Evolutionary conservation across 2,888 invertebrate genomes (phyloP), one percentile per base, ranked within the genome.

Genomic region (Bibio marci): DNA sequence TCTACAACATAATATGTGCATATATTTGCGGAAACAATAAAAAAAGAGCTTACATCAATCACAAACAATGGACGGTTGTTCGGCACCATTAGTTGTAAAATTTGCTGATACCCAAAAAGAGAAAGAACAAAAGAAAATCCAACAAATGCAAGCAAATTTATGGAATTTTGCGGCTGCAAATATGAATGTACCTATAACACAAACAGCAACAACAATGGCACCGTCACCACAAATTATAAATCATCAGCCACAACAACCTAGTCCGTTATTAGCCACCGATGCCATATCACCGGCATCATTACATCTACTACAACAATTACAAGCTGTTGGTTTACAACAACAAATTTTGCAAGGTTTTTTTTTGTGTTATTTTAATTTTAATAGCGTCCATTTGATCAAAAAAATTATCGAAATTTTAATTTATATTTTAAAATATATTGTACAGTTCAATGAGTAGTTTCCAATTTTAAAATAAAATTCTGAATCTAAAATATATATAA

Each of bases 61-160:
- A 59, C 88, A 90, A 66, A 98, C 94, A 52, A 95, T 97, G 95
- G 97, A 98, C 69, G 97, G 97, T 37, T 98, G 97, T 65, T 90
- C 91, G 48, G 92, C 94, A 50, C 95, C 98, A 31, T 65, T 98
- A 52, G 97, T 98, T 42, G 97, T 97, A 31, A 98, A 98, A 66
- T 97, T 98, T 62, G 98, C 98, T 39, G 98, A 98, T 62, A 95
- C 97, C 44, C 95, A 95, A 60, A 94, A 95, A 60, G 97, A 98
- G 58, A 97, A 97, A 61, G 95, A 97, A 61, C 83, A 88, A 63
- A 95, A 95, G 66, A 80, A 91, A 56, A 72, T 92, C 54, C 91
- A 91, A 56, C 90, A 90, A 58, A 80, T 92, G 70, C 91, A 88
- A 57, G 82, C 90, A 42, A 90, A 81, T 64, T 70, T 92, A 30